phyloP scores from a whole-genome alignment of 2,797 vertebrate genomes.

The Crocidura indochinensis region DNA sequence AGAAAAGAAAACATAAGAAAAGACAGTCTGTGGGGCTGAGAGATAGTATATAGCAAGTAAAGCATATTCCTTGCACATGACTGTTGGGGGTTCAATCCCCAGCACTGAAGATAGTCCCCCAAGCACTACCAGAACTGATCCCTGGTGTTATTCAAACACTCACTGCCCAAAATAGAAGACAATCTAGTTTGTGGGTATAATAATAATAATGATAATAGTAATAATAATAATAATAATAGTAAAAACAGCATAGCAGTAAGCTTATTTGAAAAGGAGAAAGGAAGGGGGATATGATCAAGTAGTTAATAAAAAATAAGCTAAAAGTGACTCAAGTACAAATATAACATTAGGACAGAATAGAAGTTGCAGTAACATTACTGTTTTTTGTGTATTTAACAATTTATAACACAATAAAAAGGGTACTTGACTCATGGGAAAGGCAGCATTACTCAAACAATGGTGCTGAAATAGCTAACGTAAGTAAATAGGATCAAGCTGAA shows the following conservation, averaged over 20 bases:
- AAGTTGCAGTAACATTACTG: background rate
- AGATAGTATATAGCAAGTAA: too few relatives aligned
- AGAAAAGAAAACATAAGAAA: too few relatives aligned
- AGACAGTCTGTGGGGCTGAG: too few relatives aligned
- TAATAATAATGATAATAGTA: background rate
- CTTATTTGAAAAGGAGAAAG: background rate
- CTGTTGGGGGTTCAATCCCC: too few relatives aligned
- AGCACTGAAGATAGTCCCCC: too few relatives aligned
- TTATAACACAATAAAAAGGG: background rate
- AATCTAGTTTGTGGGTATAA: background rate
- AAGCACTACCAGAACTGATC: too few relatives aligned
- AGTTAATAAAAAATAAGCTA: background rate
- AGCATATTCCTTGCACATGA: too few relatives aligned
- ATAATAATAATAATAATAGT: background rate
- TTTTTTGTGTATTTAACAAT: background rate
- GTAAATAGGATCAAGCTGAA: conserved; percentile 16
- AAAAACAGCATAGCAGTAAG: background rate
- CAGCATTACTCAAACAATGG: background rate
- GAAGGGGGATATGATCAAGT: background rate
- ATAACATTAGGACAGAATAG: background rate
- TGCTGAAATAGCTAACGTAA: conserved; percentile 1
- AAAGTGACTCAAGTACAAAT: background rate
- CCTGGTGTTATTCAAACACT: too few relatives aligned
- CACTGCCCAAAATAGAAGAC: too few relatives aligned
- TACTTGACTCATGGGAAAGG: background rate